A percentile compares a stretch with the other conserved stretches of the same genome.
Evolutionary conservation across 2,888 invertebrate species (phyloP).

Genomic region (Nymphalis urticae): DNA sequence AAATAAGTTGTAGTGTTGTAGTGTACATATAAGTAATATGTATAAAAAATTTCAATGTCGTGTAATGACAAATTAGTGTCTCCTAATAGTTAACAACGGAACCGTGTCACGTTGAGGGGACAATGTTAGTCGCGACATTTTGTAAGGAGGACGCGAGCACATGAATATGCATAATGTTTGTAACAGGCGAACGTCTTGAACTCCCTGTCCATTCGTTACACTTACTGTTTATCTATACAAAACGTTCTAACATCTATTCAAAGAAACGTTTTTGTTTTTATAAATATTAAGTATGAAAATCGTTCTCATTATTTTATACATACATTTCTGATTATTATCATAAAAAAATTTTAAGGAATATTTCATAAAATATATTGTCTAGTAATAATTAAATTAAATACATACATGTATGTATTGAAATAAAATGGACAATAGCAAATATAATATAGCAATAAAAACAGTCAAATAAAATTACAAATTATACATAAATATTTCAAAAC

Average conservation of each 20-base stretch:
- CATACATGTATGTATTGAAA: too few relatives aligned
- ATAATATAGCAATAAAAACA: too few relatives aligned
- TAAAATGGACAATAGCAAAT: too few relatives aligned
- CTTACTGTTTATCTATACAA: slow-evolving; percentile 44
- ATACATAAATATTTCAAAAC: too few relatives aligned
- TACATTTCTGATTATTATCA: too few relatives aligned
- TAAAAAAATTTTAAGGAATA: too few relatives aligned
- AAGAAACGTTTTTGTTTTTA: slow-evolving; percentile 19
- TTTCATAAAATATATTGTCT: too few relatives aligned
- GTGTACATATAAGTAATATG: neutral
- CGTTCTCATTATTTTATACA: neutral
- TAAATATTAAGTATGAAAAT: slow-evolving; percentile 1
- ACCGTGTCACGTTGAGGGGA: slow-evolving; percentile 55
- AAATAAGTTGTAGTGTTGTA: too few relatives aligned
- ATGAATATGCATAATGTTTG: slow-evolving; percentile 77
- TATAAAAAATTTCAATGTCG: slow-evolving; percentile 24
- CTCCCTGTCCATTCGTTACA: slow-evolving; percentile 51
- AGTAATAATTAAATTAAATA: too few relatives aligned
- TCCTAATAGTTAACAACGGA: slow-evolving; percentile 48
- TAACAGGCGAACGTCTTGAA: slow-evolving; percentile 56
- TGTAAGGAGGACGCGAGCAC: slow-evolving; percentile 59
- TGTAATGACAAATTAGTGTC: slow-evolving; percentile 54
- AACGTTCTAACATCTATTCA: slow-evolving; percentile 16
- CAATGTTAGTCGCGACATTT: slow-evolving; percentile 53
- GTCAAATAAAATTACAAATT: too few relatives aligned